Percentiles rank a stretch among this genome's conserved stretches.
Evolutionary conservation across 2,888 invertebrate genomes (phyloP).

Genomic region (Chrysolina oricalcia): DNA sequence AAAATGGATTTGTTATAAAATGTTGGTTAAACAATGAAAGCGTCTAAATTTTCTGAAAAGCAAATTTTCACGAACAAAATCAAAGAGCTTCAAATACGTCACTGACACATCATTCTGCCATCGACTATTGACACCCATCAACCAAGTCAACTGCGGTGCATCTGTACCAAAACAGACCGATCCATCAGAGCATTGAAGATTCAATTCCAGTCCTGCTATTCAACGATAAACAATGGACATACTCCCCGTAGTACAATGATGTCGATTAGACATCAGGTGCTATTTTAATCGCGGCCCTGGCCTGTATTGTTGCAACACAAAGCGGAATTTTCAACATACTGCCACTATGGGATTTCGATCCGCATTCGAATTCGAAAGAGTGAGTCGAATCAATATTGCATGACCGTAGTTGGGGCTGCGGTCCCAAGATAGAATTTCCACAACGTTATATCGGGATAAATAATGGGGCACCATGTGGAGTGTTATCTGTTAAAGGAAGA

Average conservation of each 20-base stretch:
- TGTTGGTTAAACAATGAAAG: too few species aligned
- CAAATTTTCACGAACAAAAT: too few species aligned
- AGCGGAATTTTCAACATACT: slow-evolving; percentile 39
- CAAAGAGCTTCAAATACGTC: too few species aligned
- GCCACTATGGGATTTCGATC: slow-evolving; percentile 36
- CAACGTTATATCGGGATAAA: slow-evolving; percentile 20
- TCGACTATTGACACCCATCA: background rate
- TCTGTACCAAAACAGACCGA: slow-evolving; percentile 1
- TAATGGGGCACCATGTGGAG: slow-evolving; percentile 25
- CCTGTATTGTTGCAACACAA: slow-evolving; percentile 42
- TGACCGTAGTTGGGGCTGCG: slow-evolving; percentile 32
- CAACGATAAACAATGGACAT: slow-evolving; percentile 19
- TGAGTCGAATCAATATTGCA: slow-evolving; percentile 47
- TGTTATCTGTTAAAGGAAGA: slow-evolving; percentile 10
- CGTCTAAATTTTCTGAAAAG: too few species aligned
- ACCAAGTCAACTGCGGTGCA: background rate
- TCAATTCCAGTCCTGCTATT: background rate
- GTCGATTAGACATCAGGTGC: slow-evolving; percentile 45
- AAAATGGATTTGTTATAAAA: too few species aligned
- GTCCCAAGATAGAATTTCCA: slow-evolving; percentile 30
- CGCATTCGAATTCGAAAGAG: slow-evolving; percentile 41
- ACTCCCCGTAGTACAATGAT: slow-evolving; percentile 27
- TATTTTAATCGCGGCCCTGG: slow-evolving; percentile 43
- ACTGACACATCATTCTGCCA: background rate
- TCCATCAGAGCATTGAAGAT: background rate